Conservation (phyloP, 1,140 invertebrate species). For the Drosophila kepulauana region DNA sequence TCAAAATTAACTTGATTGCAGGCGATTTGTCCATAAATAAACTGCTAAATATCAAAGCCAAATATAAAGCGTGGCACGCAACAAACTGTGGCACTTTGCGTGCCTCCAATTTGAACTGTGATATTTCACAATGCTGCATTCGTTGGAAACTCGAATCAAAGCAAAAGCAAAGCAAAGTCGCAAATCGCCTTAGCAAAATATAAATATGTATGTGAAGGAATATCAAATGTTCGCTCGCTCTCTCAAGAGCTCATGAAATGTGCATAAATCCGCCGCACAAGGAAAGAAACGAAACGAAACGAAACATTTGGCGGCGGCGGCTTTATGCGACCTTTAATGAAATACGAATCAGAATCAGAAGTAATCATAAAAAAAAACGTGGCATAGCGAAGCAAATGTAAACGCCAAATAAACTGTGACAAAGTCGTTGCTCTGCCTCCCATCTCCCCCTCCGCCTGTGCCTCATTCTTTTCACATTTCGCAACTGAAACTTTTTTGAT, state of each 20-base stretch:
- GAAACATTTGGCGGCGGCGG: slow-evolving; percentile 56
- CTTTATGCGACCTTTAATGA: slow-evolving; percentile 64
- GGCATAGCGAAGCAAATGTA: slow-evolving; percentile 59
- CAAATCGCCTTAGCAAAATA: slow-evolving; percentile 29
- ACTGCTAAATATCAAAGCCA: slow-evolving; percentile 14
- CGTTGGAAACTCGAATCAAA: background rate
- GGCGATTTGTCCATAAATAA: slow-evolving; percentile 25
- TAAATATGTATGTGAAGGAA: background rate
- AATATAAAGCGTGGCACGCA: slow-evolving; percentile 22
- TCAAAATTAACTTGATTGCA: slow-evolving; percentile 20
- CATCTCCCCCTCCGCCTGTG: slow-evolving; percentile 1
- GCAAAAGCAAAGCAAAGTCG: slow-evolving; percentile 32
- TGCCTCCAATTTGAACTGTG: background rate
- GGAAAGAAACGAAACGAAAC: background rate
- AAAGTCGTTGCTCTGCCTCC: slow-evolving; percentile 17
- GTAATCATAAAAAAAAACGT: slow-evolving; percentile 65
- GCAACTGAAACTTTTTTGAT: slow-evolving; percentile 67
- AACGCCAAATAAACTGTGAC: slow-evolving; percentile 73
- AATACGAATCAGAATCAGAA: slow-evolving; percentile 78
- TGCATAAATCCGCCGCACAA: slow-evolving; percentile 61
- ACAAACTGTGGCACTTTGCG: slow-evolving; percentile 13
- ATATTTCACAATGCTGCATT: slow-evolving; percentile 29
- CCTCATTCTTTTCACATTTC: slow-evolving; percentile 74
- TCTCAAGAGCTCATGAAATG: slow-evolving; percentile 62
- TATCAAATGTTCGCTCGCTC: background rate